Evolutionary conservation across 37 sponge, comb jelly and placozoan genomes (phyloP), one percentile per base, ranked within the genome.

Genomic region (Chondrilla cf. caribensis): DNA sequence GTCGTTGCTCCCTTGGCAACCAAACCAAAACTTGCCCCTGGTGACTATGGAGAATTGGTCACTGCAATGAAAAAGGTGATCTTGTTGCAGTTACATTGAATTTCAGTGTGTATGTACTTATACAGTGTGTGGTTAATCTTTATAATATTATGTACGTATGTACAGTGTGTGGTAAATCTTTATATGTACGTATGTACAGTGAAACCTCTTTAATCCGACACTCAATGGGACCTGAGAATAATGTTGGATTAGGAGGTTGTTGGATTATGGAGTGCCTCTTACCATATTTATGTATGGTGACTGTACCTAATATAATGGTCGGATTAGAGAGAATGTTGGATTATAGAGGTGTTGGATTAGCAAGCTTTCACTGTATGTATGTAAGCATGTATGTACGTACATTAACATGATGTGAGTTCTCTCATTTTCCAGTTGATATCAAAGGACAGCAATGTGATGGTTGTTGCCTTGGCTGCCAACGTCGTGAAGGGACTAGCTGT

Each of bases 401-500:
- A n/a, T n/a, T n/a, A 58, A 21, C 21, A 22, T 58, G 22, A 21
- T 58, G 22, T 58, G 59, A n/a, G n/a, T 21, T 21, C 43, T 25
- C 43, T n/a, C 9, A 4, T 43, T 37, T 5, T 67, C 25, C 77
- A 95, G 93, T 82, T 97, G 38, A 94, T 97, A 39, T 78, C 89
- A 17, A 97, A 97, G 80, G 97, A 97, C 87, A 89, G 85, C 40
- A 97, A 97, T 85, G 93, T 97, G 80, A 70, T 88, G 80, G 86
- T 92, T 44, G 97, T 97, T 31, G 84, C 86, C 22, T 60, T 92
- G 25, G 97, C 97, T 44, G 97, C 86, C 6, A 91, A 92, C 71
- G 59, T 92, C 31, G 86, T 97, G 47, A 81, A 84, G 36, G 93
- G 93, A 0, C 58, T 97, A 0, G 97, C 97, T 80, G 92, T 85